phyloP scores from a whole-genome alignment of 1,140 invertebrate species.

The Pogonus chalceus region DNA sequence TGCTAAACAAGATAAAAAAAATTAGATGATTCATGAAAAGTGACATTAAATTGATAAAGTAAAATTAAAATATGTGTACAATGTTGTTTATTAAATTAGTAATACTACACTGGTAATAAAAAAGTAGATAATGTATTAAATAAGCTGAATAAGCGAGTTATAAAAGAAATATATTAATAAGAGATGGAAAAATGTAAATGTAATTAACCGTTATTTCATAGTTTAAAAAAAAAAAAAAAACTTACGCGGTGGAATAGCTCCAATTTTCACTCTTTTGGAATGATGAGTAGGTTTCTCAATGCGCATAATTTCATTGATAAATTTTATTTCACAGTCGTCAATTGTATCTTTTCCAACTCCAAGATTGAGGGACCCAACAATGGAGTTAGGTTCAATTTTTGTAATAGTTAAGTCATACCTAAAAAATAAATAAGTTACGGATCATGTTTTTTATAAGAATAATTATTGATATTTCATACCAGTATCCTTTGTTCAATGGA shows the following conservation, averaged over 20 bases:
- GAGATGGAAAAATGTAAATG: too few relatives aligned
- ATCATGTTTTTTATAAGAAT: constrained; percentile 8
- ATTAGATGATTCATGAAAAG: too few relatives aligned
- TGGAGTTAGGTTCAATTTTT: constrained; percentile 31
- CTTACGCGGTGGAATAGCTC: neutral
- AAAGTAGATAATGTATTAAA: too few relatives aligned
- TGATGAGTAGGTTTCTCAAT: constrained; percentile 42
- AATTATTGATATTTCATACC: constrained; percentile 49
- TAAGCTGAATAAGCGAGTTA: too few relatives aligned
- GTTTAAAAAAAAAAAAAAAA: neutral
- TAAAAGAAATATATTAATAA: too few relatives aligned
- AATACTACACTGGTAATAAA: too few relatives aligned
- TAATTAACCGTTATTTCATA: too few relatives aligned
- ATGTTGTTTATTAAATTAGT: too few relatives aligned
- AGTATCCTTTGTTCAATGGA: constrained; percentile 56
- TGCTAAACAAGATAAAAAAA: too few relatives aligned
- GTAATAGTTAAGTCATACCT: constrained; percentile 45
- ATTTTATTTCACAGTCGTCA: constrained; percentile 46
- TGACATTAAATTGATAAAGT: too few relatives aligned
- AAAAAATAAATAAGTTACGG: constrained; percentile 18
- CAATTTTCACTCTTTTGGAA: neutral
- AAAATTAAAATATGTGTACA: too few relatives aligned
- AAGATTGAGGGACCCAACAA: constrained; percentile 38
- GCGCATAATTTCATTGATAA: constrained; percentile 49
- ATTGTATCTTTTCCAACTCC: constrained; percentile 36